Conservation (phyloP, 2,797 vertebrate genomes). For the Pachyuromys duprasi region DNA sequence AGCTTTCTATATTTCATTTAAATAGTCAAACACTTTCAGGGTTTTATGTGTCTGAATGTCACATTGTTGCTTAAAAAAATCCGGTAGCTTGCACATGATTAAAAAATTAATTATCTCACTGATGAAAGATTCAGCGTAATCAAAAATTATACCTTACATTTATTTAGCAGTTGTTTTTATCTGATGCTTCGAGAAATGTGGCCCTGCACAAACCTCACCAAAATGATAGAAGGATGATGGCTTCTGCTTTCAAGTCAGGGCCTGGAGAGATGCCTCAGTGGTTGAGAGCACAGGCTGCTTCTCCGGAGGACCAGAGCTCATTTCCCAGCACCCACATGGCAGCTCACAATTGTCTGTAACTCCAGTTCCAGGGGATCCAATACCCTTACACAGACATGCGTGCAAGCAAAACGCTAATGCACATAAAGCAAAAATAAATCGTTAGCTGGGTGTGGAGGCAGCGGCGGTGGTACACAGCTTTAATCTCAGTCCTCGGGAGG, state of each 20-base stretch:
- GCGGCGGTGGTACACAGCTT: background rate
- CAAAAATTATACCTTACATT: background rate
- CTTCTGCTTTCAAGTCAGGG: background rate
- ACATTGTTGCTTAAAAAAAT: background rate
- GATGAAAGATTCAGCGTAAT: background rate
- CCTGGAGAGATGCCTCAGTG: background rate
- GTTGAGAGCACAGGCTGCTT: background rate
- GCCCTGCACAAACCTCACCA: background rate
- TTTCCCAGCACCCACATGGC: background rate
- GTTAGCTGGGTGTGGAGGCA: background rate
- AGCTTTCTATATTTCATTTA: slow-evolving; percentile 65
- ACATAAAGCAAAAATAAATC: background rate
- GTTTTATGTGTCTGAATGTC: slow-evolving; percentile 51
- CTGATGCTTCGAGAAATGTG: background rate
- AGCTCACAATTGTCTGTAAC: background rate
- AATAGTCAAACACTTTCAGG: slow-evolving; percentile 26
- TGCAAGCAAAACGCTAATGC: background rate
- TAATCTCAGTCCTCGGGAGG: background rate
- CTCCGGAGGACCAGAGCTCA: background rate
- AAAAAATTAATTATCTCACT: slow-evolving; percentile 18
- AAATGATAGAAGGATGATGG: background rate
- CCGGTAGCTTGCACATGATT: background rate
- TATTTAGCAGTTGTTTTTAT: slow-evolving; percentile 13
- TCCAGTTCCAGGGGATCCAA: background rate
- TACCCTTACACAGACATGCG: background rate